A percentile compares a stretch with the other conserved stretches of the same genome.
These are phyloP conservation scores for Heliconius aoede DNA, from an alignment of 2,888 invertebrate species.

Conservation along the genomic window DNA sequence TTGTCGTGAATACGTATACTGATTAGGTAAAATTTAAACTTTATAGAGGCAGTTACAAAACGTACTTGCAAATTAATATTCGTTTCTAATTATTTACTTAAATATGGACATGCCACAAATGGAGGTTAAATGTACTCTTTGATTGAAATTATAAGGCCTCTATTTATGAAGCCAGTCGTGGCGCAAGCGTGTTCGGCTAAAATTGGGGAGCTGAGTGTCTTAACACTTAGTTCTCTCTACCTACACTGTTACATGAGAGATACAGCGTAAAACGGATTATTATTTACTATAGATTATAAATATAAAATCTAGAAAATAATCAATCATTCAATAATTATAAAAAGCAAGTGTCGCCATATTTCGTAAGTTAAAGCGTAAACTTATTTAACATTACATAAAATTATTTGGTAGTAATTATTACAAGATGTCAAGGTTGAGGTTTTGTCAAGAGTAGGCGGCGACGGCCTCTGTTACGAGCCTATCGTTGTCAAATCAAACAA, in stretches of 20 bases:
- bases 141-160: not conserved
- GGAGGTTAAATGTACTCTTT: not conserved
- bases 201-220: too few relatives aligned
- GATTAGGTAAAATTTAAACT: conserved; percentile 22
- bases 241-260: too few relatives aligned
- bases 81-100: not conserved
- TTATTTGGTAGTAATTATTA: not conserved
- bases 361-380: not conserved
- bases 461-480: conserved; percentile 6
- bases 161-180: too few relatives aligned
- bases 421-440: conserved; percentile 15
- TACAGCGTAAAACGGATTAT: too few relatives aligned
- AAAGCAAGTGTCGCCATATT: not conserved
- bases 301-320: not conserved
- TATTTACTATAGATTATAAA: too few relatives aligned
- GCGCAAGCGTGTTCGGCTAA: too few relatives aligned
- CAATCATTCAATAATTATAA: not conserved
- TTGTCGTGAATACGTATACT: conserved; percentile 31
- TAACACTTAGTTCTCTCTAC: too few relatives aligned
- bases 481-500: conserved; percentile 8
- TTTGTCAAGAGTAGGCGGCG: conserved; percentile 9
- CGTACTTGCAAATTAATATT: not conserved
- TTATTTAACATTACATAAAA: conserved; percentile 5
- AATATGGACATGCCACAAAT: not conserved
- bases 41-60: conserved; percentile 7